A percentile compares a stretch with the other conserved stretches of the same genome.
Conservation (phyloP, 2,113 vertebrate genomes). For the Chionodraco myersi region DNA sequence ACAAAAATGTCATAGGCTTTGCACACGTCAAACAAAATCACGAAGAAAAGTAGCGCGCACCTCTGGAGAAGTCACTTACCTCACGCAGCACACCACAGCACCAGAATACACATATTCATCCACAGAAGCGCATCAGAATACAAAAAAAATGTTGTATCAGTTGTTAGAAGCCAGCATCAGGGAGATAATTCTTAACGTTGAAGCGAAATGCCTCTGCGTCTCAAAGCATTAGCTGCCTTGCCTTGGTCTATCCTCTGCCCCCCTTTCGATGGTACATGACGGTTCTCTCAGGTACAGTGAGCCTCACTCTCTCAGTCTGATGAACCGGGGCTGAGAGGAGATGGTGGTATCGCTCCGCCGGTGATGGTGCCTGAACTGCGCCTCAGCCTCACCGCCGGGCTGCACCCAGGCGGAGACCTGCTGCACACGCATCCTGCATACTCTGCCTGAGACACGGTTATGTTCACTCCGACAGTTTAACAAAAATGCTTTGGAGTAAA, state of each 20-base stretch:
- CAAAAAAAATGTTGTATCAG: conserved; percentile 49
- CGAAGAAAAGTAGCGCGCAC: conserved; percentile 65
- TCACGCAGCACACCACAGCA: conserved; percentile 66
- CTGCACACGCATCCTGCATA: conserved; percentile 17
- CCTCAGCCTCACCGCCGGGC: conserved; percentile 35
- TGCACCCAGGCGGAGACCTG: conserved; percentile 12
- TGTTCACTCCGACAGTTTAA: neutral
- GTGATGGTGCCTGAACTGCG: conserved; percentile 62
- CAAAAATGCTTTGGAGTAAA: neutral
- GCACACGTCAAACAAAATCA: conserved; percentile 19
- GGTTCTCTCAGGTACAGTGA: conserved; percentile 66
- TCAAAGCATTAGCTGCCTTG: conserved; percentile 46
- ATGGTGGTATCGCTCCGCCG: conserved; percentile 79
- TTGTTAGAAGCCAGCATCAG: conserved; percentile 51
- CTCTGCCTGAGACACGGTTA: neutral
- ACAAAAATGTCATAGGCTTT: conserved; percentile 18
- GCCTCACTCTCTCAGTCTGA: conserved; percentile 68
- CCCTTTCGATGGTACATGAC: conserved; percentile 58
- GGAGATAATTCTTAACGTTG: neutral
- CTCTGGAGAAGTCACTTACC: conserved; percentile 80
- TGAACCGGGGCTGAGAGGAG: conserved; percentile 52
- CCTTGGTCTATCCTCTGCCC: conserved; percentile 52
- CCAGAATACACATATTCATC: conserved; percentile 74
- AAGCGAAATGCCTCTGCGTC: conserved; percentile 37
- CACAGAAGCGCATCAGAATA: conserved; percentile 53